These are phyloP conservation scores for Cephus runcator DNA, from an alignment of 2,888 invertebrate species.

Conservation along the genomic window DNA sequence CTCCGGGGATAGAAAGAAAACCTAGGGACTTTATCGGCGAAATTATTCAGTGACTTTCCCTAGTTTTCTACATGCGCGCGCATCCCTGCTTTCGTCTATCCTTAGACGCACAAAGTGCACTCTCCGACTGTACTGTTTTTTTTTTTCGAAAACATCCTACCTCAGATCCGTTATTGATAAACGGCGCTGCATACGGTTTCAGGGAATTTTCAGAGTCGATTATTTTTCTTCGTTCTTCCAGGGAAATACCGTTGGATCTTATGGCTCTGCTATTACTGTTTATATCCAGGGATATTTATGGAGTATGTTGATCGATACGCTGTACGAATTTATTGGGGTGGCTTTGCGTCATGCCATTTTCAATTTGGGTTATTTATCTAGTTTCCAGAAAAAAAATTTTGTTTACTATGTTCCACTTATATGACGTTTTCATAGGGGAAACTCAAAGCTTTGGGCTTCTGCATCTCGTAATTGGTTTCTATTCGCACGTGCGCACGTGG, in stretches of 20 bases:
- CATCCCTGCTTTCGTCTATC: constrained; percentile 31
- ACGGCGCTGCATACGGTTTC: not conserved
- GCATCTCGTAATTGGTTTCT: not conserved
- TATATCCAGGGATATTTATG: not conserved
- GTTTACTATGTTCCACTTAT: too few species aligned
- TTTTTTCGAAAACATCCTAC: constrained; percentile 28
- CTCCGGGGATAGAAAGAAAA: not conserved
- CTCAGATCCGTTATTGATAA: not conserved
- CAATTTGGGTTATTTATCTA: not conserved
- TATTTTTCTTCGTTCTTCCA: not conserved
- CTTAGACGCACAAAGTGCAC: constrained; percentile 31
- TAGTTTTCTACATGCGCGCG: not conserved
- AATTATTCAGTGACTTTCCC: not conserved
- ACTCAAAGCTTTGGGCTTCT: not conserved
- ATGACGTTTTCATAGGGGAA: too few species aligned
- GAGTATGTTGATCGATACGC: not conserved
- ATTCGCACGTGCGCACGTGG: not conserved
- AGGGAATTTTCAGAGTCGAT: not conserved
- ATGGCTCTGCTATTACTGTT: not conserved
- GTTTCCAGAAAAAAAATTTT: too few species aligned
- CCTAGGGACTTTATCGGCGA: not conserved
- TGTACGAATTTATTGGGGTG: not conserved
- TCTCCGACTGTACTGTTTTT: constrained; percentile 29
- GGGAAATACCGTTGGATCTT: not conserved
- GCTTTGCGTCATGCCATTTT: not conserved